Percentiles rank a stretch among this genome's conserved stretches.
Evolutionary conservation across 2,888 invertebrate species (phyloP).

Genomic region (Xestobium rufovillosum): DNA sequence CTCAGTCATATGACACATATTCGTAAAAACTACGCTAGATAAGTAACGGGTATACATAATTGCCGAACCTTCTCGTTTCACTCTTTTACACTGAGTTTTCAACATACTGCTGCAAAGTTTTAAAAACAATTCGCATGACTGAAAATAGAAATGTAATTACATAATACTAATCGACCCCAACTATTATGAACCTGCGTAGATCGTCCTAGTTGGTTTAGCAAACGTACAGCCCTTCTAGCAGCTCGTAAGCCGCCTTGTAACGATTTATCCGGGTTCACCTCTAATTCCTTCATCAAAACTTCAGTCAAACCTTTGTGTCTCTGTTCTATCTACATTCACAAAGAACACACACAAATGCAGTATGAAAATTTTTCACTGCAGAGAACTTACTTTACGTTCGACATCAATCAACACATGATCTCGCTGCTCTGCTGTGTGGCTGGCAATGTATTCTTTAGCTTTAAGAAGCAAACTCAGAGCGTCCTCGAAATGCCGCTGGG

Average conservation of each 20-base stretch:
- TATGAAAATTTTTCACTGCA: neutral
- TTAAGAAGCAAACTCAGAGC: constrained; percentile 76
- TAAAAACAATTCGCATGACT: constrained; percentile 77
- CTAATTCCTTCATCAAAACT: constrained; percentile 80
- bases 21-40: constrained; percentile 76
- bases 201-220: constrained; percentile 71
- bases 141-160: constrained; percentile 26
- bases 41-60: constrained; percentile 72
- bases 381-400: constrained; percentile 38
- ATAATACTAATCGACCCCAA: constrained; percentile 6
- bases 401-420: constrained; percentile 46
- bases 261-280: constrained; percentile 83
- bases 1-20: constrained; percentile 52
- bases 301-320: constrained; percentile 74
- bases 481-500: constrained; percentile 92
- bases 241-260: constrained; percentile 84
- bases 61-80: constrained; percentile 74
- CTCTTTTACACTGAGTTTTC: constrained; percentile 71
- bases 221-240: constrained; percentile 71
- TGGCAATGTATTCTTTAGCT: constrained; percentile 49
- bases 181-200: constrained; percentile 49
- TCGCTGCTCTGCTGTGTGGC: constrained; percentile 34
- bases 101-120: constrained; percentile 75
- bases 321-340: constrained; percentile 51
- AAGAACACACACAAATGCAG: too few species aligned